Percentiles rank a stretch among this genome's conserved stretches.
Conservation (phyloP, 1,140 invertebrate genomes). For the Sesamia nonagrioides region DNA sequence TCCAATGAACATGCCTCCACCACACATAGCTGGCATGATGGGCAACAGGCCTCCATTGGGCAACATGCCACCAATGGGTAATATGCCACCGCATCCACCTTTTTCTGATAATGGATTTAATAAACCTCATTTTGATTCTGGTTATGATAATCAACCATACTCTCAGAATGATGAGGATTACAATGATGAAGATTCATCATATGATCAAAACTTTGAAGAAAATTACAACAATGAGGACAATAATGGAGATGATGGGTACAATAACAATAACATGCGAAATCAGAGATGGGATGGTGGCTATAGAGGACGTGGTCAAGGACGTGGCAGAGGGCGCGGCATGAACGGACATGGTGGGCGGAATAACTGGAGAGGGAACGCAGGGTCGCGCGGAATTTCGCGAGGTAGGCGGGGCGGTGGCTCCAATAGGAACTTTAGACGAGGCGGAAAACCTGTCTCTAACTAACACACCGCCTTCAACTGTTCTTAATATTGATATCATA, state of each 20-base stretch:
- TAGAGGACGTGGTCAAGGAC: constrained; percentile 67
- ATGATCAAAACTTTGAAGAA: constrained; percentile 77
- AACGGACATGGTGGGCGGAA: constrained; percentile 71
- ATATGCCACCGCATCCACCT: constrained; percentile 61
- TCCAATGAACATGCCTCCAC: constrained; percentile 54
- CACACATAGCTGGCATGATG: constrained; percentile 53
- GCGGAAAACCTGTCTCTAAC: constrained; percentile 74
- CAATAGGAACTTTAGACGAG: constrained; percentile 77
- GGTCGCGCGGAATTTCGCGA: constrained; percentile 69
- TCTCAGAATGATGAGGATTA: constrained; percentile 63
- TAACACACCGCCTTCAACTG: constrained; percentile 59
- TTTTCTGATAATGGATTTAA: constrained; percentile 78
- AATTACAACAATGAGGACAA: constrained; percentile 71
- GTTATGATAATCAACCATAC: constrained; percentile 73
- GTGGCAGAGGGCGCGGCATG: constrained; percentile 70
- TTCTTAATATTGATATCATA: constrained; percentile 60
- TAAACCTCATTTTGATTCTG: constrained; percentile 73
- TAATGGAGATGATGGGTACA: constrained; percentile 63
- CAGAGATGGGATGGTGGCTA: constrained; percentile 75
- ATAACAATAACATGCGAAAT: constrained; percentile 66
- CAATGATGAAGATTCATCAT: constrained; percentile 69
- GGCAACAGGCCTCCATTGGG: constrained; percentile 62
- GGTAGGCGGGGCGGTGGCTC: constrained; percentile 66
- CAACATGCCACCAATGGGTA: constrained; percentile 60
- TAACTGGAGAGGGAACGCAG: constrained; percentile 66